These are phyloP conservation scores for Ferdinandea cuprea DNA, from an alignment of 2,888 invertebrate genomes.

Conservation along the genomic window DNA sequence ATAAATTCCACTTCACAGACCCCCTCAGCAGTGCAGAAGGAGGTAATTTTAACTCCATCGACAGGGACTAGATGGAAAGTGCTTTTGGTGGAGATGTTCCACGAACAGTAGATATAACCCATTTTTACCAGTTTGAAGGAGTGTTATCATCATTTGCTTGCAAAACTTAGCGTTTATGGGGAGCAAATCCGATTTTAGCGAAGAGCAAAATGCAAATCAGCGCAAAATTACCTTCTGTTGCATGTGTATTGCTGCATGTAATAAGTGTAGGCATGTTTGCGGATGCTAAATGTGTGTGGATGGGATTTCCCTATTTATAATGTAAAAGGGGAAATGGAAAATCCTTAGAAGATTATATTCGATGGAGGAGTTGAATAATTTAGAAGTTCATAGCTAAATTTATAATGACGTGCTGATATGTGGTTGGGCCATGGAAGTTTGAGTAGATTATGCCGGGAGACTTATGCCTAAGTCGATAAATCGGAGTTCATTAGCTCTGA, in stretches of 20 bases:
- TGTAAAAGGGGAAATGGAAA: constrained; percentile 1
- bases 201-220: constrained; percentile 42
- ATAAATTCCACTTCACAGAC: constrained; percentile 27
- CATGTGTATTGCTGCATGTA: constrained; percentile 22
- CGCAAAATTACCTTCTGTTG: constrained; percentile 56
- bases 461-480: neutral
- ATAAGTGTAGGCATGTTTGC: neutral
- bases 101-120: constrained; percentile 18
- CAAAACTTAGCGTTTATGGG: constrained; percentile 49
- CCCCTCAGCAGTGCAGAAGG: no score
- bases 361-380: neutral
- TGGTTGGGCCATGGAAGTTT: neutral
- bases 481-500: neutral
- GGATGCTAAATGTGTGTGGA: neutral
- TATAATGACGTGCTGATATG: neutral
- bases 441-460: neutral
- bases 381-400: neutral
- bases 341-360: neutral
- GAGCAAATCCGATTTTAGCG: constrained; percentile 54
- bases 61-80: constrained; percentile 15
- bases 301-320: constrained; percentile 16
- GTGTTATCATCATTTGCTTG: constrained; percentile 24
- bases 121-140: constrained; percentile 1
- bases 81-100: constrained; percentile 10
- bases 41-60: no score